Percentiles rank a stretch among this genome's conserved stretches.
Evolutionary conservation across 2,888 invertebrate genomes (phyloP).

Genomic region (Meganola albula): DNA sequence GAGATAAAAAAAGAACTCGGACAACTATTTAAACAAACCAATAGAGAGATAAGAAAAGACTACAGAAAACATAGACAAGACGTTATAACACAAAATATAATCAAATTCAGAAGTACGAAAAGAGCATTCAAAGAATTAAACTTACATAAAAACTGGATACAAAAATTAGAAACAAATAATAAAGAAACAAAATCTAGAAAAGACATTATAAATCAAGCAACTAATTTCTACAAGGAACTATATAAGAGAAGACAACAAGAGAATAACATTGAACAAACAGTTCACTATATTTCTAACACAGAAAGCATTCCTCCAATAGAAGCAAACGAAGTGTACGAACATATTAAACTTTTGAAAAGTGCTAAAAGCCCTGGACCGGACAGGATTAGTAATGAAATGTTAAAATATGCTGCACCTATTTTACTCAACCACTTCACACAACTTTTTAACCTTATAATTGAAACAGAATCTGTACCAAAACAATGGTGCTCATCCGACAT

Average conservation of each 20-base stretch:
- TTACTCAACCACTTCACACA: background rate
- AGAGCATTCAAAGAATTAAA: background rate
- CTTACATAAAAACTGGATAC: background rate
- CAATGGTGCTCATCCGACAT: background rate
- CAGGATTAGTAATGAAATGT: background rate
- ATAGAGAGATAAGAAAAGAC: too few species aligned
- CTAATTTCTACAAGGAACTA: background rate
- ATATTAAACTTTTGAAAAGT: background rate
- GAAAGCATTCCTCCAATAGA: background rate
- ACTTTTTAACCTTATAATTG: background rate
- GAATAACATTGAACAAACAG: background rate
- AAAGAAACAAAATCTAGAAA: background rate
- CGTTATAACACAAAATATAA: too few species aligned
- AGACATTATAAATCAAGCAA: background rate
- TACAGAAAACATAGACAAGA: too few species aligned
- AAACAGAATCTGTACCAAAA: background rate
- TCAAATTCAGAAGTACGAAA: too few species aligned
- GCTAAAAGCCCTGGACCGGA: conserved; percentile 3
- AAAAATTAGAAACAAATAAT: background rate
- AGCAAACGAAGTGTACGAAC: background rate
- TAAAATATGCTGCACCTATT: background rate
- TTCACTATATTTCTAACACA: background rate
- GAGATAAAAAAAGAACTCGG: too few species aligned
- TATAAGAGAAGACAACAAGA: background rate
- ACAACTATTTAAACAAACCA: too few species aligned